These are phyloP conservation scores for Naso thynnoides DNA, from an alignment of 2,797 vertebrate genomes.

Conservation along the genomic window DNA sequence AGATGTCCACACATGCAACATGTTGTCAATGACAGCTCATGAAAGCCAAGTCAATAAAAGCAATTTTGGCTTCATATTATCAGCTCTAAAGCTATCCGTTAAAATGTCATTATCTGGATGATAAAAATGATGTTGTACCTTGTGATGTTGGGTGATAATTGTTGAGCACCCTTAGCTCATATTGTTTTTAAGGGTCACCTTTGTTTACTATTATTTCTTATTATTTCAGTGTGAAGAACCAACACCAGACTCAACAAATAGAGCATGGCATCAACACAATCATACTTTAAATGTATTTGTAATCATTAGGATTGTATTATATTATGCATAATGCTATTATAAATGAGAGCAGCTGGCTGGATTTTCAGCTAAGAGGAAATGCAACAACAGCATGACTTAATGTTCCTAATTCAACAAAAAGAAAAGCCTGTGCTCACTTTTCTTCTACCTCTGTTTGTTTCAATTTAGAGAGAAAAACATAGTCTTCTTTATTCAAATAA, in stretches of 20 bases:
- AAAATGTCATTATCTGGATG: too few species aligned
- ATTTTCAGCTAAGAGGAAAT: conserved; percentile 11
- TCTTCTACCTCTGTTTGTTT: conserved; percentile 8
- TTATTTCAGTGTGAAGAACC: not conserved
- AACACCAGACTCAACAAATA: not conserved
- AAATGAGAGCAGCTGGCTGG: conserved; percentile 18
- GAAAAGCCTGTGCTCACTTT: not conserved
- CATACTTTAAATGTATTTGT: not conserved
- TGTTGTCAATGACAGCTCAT: too few species aligned
- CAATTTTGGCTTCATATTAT: too few species aligned
- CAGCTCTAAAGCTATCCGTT: too few species aligned
- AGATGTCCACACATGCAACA: too few species aligned
- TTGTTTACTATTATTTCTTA: not conserved
- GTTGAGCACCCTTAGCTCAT: too few species aligned
- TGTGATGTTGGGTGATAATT: too few species aligned
- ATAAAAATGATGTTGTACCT: too few species aligned
- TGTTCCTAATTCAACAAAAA: conserved; percentile 6
- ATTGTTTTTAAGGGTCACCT: too few species aligned
- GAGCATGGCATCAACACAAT: not conserved
- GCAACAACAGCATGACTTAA: not conserved
- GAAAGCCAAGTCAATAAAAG: too few species aligned
- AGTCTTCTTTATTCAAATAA: not conserved
- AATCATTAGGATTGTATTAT: not conserved
- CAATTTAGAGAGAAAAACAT: not conserved
- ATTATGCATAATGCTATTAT: conserved; percentile 20